These are phyloP conservation scores for Gila orcuttii DNA, from an alignment of 2,113 vertebrate species.

Conservation along the genomic window DNA sequence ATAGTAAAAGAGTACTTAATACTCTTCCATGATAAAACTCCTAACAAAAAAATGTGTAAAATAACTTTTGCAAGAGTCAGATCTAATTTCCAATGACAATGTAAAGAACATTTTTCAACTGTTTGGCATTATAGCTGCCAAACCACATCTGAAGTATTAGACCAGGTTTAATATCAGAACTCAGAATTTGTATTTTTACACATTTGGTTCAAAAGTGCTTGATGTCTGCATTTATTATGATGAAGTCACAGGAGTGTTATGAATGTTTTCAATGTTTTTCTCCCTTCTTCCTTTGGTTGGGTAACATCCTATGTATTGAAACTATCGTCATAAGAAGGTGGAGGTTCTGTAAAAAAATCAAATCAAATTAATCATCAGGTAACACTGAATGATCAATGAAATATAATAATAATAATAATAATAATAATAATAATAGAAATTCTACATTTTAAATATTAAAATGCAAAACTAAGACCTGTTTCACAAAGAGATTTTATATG, in stretches of 20 bases:
- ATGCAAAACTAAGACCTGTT: neutral
- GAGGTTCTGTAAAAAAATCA: constrained; percentile 78
- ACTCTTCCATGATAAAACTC: neutral
- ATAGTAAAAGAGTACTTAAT: neutral
- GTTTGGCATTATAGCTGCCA: neutral
- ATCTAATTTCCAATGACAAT: neutral
- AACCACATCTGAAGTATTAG: constrained; percentile 3
- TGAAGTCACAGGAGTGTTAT: neutral
- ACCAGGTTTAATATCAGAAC: neutral
- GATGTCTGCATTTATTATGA: constrained; percentile 11
- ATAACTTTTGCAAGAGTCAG: neutral
- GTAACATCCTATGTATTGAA: constrained; percentile 67
- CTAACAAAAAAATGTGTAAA: neutral
- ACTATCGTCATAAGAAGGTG: constrained; percentile 92
- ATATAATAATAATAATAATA: too few species aligned
- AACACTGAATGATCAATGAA: neutral
- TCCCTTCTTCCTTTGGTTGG: neutral
- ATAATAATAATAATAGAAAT: too few species aligned
- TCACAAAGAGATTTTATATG: neutral
- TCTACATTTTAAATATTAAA: neutral
- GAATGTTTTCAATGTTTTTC: neutral
- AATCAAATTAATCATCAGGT: neutral
- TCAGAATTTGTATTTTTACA: neutral
- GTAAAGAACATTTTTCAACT: neutral
- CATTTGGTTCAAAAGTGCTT: constrained; percentile 35